These are phyloP conservation scores for Cephalopholis sonnerati DNA, from an alignment of 2,113 vertebrate species.

Conservation along the genomic window DNA sequence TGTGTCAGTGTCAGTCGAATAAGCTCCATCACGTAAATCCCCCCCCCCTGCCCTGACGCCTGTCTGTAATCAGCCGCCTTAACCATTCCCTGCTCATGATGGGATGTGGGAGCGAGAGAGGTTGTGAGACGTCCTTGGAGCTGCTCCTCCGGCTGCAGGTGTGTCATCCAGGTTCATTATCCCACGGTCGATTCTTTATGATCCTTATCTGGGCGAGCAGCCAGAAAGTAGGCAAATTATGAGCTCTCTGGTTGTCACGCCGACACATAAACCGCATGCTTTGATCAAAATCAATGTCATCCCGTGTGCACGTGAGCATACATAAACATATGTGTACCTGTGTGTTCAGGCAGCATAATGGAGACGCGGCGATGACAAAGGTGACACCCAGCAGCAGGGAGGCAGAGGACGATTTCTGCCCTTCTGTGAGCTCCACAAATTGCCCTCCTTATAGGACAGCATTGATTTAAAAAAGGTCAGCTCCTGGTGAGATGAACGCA, in stretches of 20 bases:
- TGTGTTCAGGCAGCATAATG: not conserved
- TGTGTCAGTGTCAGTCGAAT: constrained; percentile 46
- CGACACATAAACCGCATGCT: constrained; percentile 15
- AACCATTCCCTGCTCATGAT: constrained; percentile 62
- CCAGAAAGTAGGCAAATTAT: constrained; percentile 49
- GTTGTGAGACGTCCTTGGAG: constrained; percentile 57
- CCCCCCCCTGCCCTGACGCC: constrained; percentile 10
- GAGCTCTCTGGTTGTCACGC: constrained; percentile 16
- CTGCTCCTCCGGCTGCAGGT: constrained; percentile 59
- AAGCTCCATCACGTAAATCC: constrained; percentile 44
- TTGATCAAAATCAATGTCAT: constrained; percentile 30
- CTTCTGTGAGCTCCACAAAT: constrained; percentile 43
- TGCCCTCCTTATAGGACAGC: constrained; percentile 37
- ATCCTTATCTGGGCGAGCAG: constrained; percentile 42
- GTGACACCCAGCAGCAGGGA: constrained; percentile 32
- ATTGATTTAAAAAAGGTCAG: constrained; percentile 69
- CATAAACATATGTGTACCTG: constrained; percentile 6
- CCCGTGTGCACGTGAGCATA: not conserved
- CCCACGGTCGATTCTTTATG: constrained; percentile 45
- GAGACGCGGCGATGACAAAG: constrained; percentile 6
- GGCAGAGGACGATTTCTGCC: constrained; percentile 32
- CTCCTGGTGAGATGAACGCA: constrained; percentile 21
- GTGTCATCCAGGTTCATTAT: constrained; percentile 59
- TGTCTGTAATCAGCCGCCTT: constrained; percentile 58
- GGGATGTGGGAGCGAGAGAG: constrained; percentile 50